Base-by-base conservation (phyloP, 2,113 vertebrate genomes). In the Onychorhynchus coronatus region DNA sequence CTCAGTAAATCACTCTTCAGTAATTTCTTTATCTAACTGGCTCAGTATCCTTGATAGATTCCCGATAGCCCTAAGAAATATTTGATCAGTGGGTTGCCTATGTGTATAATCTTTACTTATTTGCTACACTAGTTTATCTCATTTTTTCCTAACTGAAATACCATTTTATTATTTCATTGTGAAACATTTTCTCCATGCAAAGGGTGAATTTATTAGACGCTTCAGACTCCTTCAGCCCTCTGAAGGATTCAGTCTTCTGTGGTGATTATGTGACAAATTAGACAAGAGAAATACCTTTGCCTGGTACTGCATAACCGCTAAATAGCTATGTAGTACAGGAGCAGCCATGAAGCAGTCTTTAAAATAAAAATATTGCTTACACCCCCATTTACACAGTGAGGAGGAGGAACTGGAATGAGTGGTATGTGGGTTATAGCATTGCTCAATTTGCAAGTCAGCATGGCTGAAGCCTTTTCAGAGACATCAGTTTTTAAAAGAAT, bases 1-100 rank as follows among this genome's bases (percentile, higher is more conserved):
- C 92, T 93, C 83, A 85, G 91, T 97, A 96, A 97, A 97, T 96
- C 95, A 96, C 94, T 96, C 84, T 73, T 92, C 94, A 93, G 96
- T 96, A 96, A 96, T 97, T 96, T 96, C 92, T 96, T 96, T 96
- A 96, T 97, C 96, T 96, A 88, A 95, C 93, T 89, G 92, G 70
- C 91, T 96, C 96, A 93, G 91, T 93, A 93, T 96, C 41, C 93
- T 92, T 96, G 96, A 96, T 95, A 95, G 92, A 93, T 93, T 85
- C 86, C 85, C 0, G 61, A 94, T 96, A 96, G 96, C 96, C 96
- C 88, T 96, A 96, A 97, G 96, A 97, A 97, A 96, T 96, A 94
- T 94, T 96, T 95, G 94, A 96, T 96, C 96, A 96, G 96, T 95
- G 96, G 92, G 96, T 89, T 96, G 93, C 95, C 96, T 94, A 72